These are phyloP conservation scores for Tridacna crocea DNA, from an alignment of 2,888 invertebrate species.

Conservation along the genomic window DNA sequence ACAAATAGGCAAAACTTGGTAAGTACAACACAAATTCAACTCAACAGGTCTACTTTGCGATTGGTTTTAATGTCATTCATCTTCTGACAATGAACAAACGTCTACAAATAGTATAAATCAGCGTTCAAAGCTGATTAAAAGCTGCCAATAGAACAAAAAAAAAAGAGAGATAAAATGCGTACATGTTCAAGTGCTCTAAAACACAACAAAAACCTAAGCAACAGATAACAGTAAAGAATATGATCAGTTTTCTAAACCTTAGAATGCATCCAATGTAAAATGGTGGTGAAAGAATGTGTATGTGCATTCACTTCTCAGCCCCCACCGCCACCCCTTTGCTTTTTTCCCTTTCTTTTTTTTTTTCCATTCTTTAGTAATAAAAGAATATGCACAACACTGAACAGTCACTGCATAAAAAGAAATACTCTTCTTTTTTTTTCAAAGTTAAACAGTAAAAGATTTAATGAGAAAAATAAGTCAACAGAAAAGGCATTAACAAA, in stretches of 20 bases:
- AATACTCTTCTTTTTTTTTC: too few relatives aligned
- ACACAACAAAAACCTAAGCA: conserved; percentile 1
- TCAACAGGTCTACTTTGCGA: too few relatives aligned
- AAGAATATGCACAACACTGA: not conserved
- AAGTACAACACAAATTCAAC: too few relatives aligned
- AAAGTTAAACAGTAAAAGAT: not conserved
- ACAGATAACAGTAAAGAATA: conserved; percentile 5
- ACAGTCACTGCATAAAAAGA: not conserved
- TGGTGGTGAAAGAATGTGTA: not conserved
- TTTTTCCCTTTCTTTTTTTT: not conserved
- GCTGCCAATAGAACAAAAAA: conserved; percentile 22
- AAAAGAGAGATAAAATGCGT: conserved; percentile 10
- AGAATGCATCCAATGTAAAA: not conserved
- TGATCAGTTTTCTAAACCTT: not conserved
- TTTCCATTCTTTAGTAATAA: not conserved
- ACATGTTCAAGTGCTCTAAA: conserved; percentile 22
- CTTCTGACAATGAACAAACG: conserved; percentile 19
- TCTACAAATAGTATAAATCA: conserved; percentile 4
- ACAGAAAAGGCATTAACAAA: too few relatives aligned
- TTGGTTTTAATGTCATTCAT: conserved; percentile 13
- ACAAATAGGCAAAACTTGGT: too few relatives aligned
- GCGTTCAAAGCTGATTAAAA: conserved; percentile 15
- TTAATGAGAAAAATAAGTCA: not conserved
- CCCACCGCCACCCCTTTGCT: too few relatives aligned
- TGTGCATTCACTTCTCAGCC: too few relatives aligned